Conservation (phyloP, 2,797 vertebrate species). For the Momotus momota region DNA sequence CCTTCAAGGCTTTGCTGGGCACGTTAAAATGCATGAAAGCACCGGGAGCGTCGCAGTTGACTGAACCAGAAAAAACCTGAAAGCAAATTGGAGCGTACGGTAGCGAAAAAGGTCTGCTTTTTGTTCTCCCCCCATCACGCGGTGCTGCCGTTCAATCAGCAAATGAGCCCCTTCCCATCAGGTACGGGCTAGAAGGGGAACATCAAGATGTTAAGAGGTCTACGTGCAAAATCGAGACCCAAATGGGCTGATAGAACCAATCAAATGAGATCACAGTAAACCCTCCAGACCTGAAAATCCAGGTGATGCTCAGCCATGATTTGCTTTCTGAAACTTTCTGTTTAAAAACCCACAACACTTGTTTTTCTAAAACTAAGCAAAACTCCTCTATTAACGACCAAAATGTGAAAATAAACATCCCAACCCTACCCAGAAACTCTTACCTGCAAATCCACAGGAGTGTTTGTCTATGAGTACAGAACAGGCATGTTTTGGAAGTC, state of each 20-base stretch:
- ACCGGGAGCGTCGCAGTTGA: neutral
- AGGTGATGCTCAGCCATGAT: rapidly evolving
- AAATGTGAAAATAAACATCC: rapidly evolving
- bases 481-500: neutral
- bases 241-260: neutral
- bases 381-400: neutral
- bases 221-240: neutral
- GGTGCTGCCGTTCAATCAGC: neutral
- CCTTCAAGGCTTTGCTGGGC: neutral
- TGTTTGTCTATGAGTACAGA: neutral
- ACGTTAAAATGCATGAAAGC: neutral
- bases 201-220: neutral
- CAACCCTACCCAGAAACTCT: neutral
- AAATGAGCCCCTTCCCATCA: neutral
- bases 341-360: neutral
- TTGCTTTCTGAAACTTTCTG: neutral
- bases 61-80: neutral
- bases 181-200: neutral
- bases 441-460: neutral
- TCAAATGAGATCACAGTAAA: neutral
- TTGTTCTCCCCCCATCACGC: neutral
- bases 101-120: neutral
- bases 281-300: neutral
- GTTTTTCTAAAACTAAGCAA: neutral
- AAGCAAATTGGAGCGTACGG: neutral